Base-by-base conservation (phyloP, 2,888 invertebrate genomes). In the Rhodophaea formosa region DNA sequence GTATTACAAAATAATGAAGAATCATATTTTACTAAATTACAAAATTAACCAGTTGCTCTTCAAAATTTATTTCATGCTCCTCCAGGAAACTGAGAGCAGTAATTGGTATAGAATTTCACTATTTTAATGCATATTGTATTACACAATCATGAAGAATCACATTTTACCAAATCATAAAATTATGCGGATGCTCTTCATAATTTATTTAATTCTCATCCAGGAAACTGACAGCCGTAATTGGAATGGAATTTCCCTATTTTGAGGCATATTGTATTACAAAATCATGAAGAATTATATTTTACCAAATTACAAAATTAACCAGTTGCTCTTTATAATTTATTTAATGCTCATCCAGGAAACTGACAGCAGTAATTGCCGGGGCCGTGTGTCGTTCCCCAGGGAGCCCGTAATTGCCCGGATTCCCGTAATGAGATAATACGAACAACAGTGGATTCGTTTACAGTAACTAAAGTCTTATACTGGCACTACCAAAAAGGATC, bases 371-470 rank as follows among this genome's bases (percentile, higher is more conserved):
- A 55, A 55, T 55, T 55, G 32, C 17, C 29, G 30, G 14, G 14
- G 45, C 16, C 54, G 15, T 46, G 54, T 44, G 44, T 55, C 32
- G 15, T 45, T 47, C 56, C 49, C 42, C 14, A 29, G 47, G 49
- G 47, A 56, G 23, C 30, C 42, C 5, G 30, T 56, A 51, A 56
- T 56, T 56, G 49, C 29, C 56, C 12, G 56, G 49, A 56, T 56
- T 49, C 49, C 42, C 23, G 42, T 56, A 56, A 56, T 49, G 56
- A 56, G 56, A 39, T 56, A 49, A 30, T 14, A 23, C 30, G 49
- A 43, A 53, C 52, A 56, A 56, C 49, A 56, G 42, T 35, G 35
- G 49, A 56, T 56, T 49, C 43, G 29, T 49, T 56, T 56, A 53
- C 32, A 49, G 32, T 32, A 32, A 49, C 3, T 23, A 3, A 2